A percentile compares a stretch with the other conserved stretches of the same genome.
These are phyloP conservation scores for Corythornis cristatus DNA, from an alignment of 2,113 vertebrate genomes.

Conservation along the genomic window DNA sequence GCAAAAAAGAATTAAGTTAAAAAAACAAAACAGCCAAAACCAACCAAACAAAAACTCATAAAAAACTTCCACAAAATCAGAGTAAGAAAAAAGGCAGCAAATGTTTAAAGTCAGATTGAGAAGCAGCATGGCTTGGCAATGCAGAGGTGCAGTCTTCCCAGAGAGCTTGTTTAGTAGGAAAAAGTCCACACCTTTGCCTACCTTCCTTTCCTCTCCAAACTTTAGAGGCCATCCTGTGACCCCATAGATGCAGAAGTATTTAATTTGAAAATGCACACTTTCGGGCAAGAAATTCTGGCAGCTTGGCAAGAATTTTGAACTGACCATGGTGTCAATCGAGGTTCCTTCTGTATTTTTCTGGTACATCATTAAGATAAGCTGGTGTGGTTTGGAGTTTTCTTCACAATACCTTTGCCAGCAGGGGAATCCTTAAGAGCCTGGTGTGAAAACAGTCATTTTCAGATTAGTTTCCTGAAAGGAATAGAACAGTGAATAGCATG, in stretches of 20 bases:
- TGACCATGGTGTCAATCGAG: not conserved
- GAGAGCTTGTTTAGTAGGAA: not conserved
- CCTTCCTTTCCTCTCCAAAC: not conserved
- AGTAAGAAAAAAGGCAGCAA: not conserved
- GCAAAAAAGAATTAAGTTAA: not conserved
- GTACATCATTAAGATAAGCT: not conserved
- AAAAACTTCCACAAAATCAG: no score
- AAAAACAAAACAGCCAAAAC: not conserved
- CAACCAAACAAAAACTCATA: no score
- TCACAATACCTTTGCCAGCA: not conserved
- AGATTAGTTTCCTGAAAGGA: not conserved
- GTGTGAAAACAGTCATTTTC: not conserved
- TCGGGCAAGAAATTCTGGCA: not conserved
- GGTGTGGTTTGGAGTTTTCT: not conserved
- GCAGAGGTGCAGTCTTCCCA: not conserved
- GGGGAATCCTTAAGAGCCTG: not conserved
- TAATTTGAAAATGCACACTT: not conserved
- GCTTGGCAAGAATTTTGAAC: not conserved
- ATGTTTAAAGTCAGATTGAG: not conserved
- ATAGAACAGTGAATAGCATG: fast-evolving
- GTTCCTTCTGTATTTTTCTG: not conserved
- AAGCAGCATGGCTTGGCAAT: not conserved
- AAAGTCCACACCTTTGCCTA: not conserved
- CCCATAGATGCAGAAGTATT: not conserved
- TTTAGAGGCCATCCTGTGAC: not conserved